Base-by-base conservation (phyloP, 2,888 invertebrate species). In the Eristalis pertinax region DNA sequence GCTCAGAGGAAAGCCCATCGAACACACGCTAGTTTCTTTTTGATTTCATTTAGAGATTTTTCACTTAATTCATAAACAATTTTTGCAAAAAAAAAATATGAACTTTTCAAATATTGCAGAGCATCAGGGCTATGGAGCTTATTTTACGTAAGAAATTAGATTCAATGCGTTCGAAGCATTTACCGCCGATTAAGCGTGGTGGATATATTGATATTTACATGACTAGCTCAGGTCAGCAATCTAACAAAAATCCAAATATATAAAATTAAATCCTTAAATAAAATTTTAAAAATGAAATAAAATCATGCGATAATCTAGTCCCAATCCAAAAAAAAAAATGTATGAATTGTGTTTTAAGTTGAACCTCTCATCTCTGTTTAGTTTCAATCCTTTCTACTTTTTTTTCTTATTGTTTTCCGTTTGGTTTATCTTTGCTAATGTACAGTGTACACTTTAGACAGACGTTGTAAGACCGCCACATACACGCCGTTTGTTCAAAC, bases 121-220 rank as follows among this genome's bases (percentile, higher is more conserved):
- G 94, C 92, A 94, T 95, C 94, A 95, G 95, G 93, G 94, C 95
- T 93, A 95, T 97, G 95, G 97, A 97, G 95, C 95, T 95, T 93
- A 95, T 95, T 92, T 94, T 96, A 93, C 95, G 94, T 93, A 94
- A 95, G 92, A 95, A 95, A 93, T 94, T 96, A 94, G 95, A 95
- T 93, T 95, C 96, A 92, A 94, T 94, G 93, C 95, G 96, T 93
- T 95, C 96, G 93, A 97, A 97, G 94, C 94, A 96, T 93, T 95
- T 97, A 92, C 97, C 97, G 92, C 95, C 96, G 90, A 95, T 97
- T 93, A 96, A 96, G 94, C 95, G 97, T 93, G 97, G 97, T 93
- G 96, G 96, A 94, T 95, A 95, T 93, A 95, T 96, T 94, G 97
- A 97, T 94, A 96, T 96, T 92, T 97, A 97, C 94, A 95, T 97